A percentile compares a stretch with the other conserved stretches of the same genome.
Evolutionary conservation across 2,888 invertebrate species (phyloP).

Genomic region (Amphipoea oculea): DNA sequence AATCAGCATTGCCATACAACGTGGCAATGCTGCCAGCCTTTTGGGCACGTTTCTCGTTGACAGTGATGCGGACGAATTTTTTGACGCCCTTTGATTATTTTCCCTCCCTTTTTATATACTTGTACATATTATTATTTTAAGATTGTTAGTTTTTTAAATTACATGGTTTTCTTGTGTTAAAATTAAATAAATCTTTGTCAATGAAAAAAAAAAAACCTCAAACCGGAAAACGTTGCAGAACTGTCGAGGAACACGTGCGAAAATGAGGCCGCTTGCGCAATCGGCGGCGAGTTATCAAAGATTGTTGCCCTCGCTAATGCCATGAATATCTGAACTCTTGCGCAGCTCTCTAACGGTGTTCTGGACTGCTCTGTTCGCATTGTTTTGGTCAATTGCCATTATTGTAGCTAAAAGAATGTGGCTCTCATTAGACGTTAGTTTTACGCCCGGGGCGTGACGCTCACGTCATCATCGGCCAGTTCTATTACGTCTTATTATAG

Average conservation of each 20-base stretch:
- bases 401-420: slow-evolving; percentile 63
- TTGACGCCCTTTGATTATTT: too few relatives aligned
- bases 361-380: slow-evolving; percentile 76
- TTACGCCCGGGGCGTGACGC: slow-evolving; percentile 58
- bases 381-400: slow-evolving; percentile 80
- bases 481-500: slow-evolving; percentile 58
- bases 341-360: slow-evolving; percentile 83
- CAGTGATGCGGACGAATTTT: too few relatives aligned
- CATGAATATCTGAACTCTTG: slow-evolving; percentile 75
- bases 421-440: slow-evolving; percentile 62
- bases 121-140: too few relatives aligned
- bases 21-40: too few relatives aligned
- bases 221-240: slow-evolving; percentile 82
- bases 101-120: too few relatives aligned
- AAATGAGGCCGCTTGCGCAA: slow-evolving; percentile 86
- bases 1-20: too few relatives aligned
- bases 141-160: too few relatives aligned
- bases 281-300: slow-evolving; percentile 82
- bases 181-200: too few relatives aligned
- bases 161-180: too few relatives aligned
- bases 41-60: too few relatives aligned
- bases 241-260: slow-evolving; percentile 83
- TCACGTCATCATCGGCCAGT: slow-evolving; percentile 50
- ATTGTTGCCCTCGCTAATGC: slow-evolving; percentile 84
- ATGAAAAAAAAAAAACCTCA: too few relatives aligned